These are phyloP conservation scores for Phymastichus coffea DNA, from an alignment of 1,140 invertebrate species.

Conservation along the genomic window DNA sequence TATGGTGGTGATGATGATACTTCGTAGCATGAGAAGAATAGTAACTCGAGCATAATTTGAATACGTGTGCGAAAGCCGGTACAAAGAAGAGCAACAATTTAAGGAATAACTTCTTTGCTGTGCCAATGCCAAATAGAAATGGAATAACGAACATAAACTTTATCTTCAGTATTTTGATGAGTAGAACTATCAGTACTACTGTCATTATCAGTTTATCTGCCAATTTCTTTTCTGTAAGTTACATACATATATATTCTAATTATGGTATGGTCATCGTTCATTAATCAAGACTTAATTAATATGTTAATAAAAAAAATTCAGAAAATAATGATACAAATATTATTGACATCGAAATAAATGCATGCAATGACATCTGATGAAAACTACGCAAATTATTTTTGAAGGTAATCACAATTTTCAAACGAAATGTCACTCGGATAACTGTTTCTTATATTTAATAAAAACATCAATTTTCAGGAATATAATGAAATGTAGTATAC, in stretches of 20 bases:
- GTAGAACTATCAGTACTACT: conserved; percentile 69
- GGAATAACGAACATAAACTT: conserved; percentile 76
- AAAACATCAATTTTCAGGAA: too few relatives aligned
- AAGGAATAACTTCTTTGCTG: conserved; percentile 78
- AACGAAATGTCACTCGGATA: too few relatives aligned
- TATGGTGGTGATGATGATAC: conserved; percentile 78
- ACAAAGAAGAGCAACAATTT: conserved; percentile 79
- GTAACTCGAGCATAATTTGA: conserved; percentile 81
- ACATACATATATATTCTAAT: too few relatives aligned
- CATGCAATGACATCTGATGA: too few relatives aligned
- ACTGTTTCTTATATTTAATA: too few relatives aligned
- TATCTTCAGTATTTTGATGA: conserved; percentile 77
- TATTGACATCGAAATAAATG: too few relatives aligned
- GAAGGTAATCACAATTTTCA: too few relatives aligned
- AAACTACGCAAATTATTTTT: too few relatives aligned
- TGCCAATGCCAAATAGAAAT: conserved; percentile 71
- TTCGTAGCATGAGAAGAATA: conserved; percentile 71
- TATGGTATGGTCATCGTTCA: conserved; percentile 1
- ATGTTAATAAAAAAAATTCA: too few relatives aligned
- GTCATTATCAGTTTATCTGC: conserved; percentile 73
- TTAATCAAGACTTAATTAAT: neutral
- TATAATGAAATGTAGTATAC: too few relatives aligned
- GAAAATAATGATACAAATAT: neutral
- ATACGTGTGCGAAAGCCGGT: conserved; percentile 76
- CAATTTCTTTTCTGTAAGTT: conserved; percentile 75